A percentile compares a stretch with the other conserved stretches of the same genome.
These are phyloP conservation scores for Actinopyga echinites DNA, from an alignment of 53 echinoderm and acorn worm genomes.

Conservation along the genomic window DNA sequence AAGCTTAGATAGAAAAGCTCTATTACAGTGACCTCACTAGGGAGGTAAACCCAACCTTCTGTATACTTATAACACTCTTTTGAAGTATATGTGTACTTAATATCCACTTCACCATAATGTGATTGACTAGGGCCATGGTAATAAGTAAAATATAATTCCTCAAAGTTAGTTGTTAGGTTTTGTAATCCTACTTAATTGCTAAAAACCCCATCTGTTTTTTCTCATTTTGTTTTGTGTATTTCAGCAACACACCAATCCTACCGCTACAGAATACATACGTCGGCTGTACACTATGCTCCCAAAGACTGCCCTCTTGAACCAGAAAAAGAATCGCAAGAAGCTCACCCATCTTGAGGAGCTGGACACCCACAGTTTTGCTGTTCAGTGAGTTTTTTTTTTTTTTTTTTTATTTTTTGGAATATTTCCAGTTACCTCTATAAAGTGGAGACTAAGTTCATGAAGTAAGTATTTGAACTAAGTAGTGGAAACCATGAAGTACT, in stretches of 20 bases:
- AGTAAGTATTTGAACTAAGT: background rate
- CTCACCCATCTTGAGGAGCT: conserved; percentile 85
- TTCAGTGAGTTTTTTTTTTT: conserved; percentile 76
- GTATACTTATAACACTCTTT: too few relatives aligned
- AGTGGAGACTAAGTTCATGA: background rate
- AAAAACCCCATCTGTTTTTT: too few relatives aligned
- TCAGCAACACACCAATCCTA: conserved; percentile 89
- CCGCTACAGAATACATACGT: conserved; percentile 82
- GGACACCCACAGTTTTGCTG: conserved; percentile 87
- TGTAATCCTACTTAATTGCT: too few relatives aligned
- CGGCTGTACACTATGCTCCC: conserved; percentile 95
- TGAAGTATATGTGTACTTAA: too few relatives aligned
- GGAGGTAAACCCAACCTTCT: too few relatives aligned
- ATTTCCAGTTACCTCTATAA: background rate
- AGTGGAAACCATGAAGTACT: background rate
- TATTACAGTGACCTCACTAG: too few relatives aligned
- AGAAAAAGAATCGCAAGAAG: conserved; percentile 82
- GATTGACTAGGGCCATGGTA: too few relatives aligned
- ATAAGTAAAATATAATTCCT: too few relatives aligned
- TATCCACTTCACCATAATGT: too few relatives aligned
- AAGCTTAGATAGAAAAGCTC: too few relatives aligned
- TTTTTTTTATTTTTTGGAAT: background rate
- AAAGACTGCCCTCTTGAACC: conserved; percentile 89
- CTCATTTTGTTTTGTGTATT: background rate
- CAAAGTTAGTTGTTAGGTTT: too few relatives aligned